Evolutionary conservation across 2,888 invertebrate genomes (phyloP), one percentile per base, ranked within the genome.

Genomic region (Dryomyza anilis): DNA sequence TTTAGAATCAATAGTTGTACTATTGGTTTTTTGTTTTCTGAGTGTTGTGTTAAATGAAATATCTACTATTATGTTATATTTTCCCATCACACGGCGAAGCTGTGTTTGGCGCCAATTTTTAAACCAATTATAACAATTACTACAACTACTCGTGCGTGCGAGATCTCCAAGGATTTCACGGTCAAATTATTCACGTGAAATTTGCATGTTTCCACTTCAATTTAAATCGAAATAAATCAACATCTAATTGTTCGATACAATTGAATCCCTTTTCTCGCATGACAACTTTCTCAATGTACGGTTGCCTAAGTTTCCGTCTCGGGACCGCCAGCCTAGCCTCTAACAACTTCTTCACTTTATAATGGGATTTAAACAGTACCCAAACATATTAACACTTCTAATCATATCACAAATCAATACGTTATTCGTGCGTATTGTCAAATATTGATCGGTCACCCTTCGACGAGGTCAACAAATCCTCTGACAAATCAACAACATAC

Each of bases 381-480:
- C n/a, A 65, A 70, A 69, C 64, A 67, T 64, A 62, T 70, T 69
- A 68, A 70, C 70, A 70, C 70, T 69, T 69, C 70, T 70, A 66
- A 68, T 69, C 69, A 52, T 29, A 55, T 29, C 53, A 8, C 33
- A 33, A 33, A 33, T 12, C 7, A 33, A 33, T 33, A 12, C 33
- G 7, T 33, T 12, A 33, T 33, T 33, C 33, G 33, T 8, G 33
- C 12, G 7, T 8, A 33, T 33, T 12, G 33, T 33, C 33, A 12
- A 33, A 12, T 12, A 8, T 12, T 33, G n/a, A n/a, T n/a, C n/a
- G 33, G 39, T 39, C 39, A 39, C 39, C 39, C 39, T 39, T 39
- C 39, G 39, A 3, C 39, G n/a, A n/a, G 39, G 39, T 7, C 39
- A 7, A 12, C 33, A 12, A 7, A 33, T 33, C 33, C 33, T 39